Evolutionary conservation across 1,140 invertebrate species (phyloP), one percentile per base, ranked within the genome.

Genomic region (Goniozus legneri): DNA sequence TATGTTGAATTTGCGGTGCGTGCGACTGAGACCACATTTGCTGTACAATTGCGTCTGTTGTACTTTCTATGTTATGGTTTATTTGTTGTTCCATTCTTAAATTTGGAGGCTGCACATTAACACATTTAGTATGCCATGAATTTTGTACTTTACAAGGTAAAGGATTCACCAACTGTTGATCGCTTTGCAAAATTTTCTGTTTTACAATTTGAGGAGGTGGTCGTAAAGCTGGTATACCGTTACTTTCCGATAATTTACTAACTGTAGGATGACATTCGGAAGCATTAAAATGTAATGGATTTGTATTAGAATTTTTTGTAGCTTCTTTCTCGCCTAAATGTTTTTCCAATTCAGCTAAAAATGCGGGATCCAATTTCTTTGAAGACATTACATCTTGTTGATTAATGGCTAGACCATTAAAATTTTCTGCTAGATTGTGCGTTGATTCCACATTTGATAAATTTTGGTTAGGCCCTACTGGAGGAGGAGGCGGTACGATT

Each of bases 341-440:
- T 52, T 84, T 84, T 56, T 84, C 82, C 32, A 84, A 58, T 52
- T 84, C 82, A 0, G 78, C 78, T 4, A 84, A 68, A 38, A 85
- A 83, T 2, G 67, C 71, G 1, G 79, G 66, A 58, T 84, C 81
- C n/a, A 83, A 50, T 50, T 75, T 79, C 10, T 70, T 70, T 0
- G 64, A 54, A 0, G 67, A 61, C 0, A 38, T 44, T 18, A 40
- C 34, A 0, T 42, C 24, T 15, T 52, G 59, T 0, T 59, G 52
- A 13, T 64, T 67, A 1, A 75, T 63, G 0, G 55, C 54, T 7
- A 75, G 16, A 10, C 75, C 69, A 21, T 56, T 67, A 34, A 76
- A 53, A 35, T 50, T 61, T 21, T 75, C 69, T 0, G 57, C 64
- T 6, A 75, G 32, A n/a, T 75, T 69, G 6, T 62, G 47, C 38